Conservation (phyloP, 2,797 vertebrate species). For the Danio aesculapii region DNA sequence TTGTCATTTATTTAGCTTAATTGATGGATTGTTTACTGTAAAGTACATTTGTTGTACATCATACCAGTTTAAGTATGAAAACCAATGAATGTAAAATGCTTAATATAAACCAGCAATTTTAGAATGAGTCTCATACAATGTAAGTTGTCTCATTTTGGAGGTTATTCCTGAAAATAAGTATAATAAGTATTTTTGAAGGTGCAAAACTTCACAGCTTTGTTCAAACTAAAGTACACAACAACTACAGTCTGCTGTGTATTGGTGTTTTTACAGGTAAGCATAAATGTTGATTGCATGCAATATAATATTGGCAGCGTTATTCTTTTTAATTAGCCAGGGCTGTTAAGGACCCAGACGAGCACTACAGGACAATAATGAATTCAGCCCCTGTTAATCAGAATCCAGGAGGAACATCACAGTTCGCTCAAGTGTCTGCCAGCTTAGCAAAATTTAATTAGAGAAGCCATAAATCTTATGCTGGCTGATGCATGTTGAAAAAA, state of each 20-base stretch:
- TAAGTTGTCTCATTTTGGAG: background rate
- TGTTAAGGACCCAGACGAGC: slow-evolving; percentile 72
- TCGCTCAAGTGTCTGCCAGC: slow-evolving; percentile 77
- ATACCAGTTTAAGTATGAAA: too few relatives aligned
- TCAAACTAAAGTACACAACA: background rate
- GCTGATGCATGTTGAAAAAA: slow-evolving; percentile 31
- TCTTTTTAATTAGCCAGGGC: slow-evolving; percentile 73
- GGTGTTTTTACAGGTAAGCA: slow-evolving; percentile 45
- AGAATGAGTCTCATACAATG: too few relatives aligned
- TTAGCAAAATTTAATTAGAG: slow-evolving; percentile 83
- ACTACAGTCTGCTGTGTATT: slow-evolving; percentile 32
- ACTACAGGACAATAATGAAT: slow-evolving; percentile 79
- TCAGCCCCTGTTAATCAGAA: slow-evolving; percentile 83
- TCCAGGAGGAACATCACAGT: slow-evolving; percentile 81
- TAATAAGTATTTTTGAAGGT: background rate
- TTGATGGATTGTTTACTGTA: too few relatives aligned
- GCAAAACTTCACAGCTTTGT: background rate
- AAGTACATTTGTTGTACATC: too few relatives aligned
- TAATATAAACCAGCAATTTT: too few relatives aligned
- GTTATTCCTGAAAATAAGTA: background rate
- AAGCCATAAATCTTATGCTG: slow-evolving; percentile 78
- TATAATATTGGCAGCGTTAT: slow-evolving; percentile 71
- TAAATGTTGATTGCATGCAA: slow-evolving; percentile 69
- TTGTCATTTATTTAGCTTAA: too few relatives aligned
- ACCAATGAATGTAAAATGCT: too few relatives aligned